Conservation (phyloP, 1,140 invertebrate species). For the Brachionus rubens region DNA sequence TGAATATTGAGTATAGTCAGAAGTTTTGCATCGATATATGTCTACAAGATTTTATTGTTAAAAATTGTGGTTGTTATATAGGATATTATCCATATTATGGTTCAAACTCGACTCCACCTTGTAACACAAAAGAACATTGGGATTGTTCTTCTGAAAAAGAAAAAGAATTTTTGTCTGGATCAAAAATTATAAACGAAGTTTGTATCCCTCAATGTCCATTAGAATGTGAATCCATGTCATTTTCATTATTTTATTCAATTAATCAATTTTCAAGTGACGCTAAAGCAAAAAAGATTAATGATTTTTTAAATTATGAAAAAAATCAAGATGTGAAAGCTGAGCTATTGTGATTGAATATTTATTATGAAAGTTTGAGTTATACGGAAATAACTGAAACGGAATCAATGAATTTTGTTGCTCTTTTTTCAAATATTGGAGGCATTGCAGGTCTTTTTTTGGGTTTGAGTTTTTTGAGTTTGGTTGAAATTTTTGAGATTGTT, state of each 20-base stretch:
- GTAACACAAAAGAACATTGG: background rate
- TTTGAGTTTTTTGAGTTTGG: background rate
- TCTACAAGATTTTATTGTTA: background rate
- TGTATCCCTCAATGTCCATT: conserved; percentile 16
- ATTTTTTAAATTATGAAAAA: background rate
- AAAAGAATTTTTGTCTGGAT: background rate
- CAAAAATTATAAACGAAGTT: background rate
- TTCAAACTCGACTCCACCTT: background rate
- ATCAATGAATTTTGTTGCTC: background rate
- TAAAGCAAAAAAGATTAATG: background rate
- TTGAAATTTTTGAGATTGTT: conserved; percentile 5
- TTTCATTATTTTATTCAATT: background rate
- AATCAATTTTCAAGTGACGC: background rate
- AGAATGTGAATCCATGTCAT: background rate
- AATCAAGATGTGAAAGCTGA: background rate
- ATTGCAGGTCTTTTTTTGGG: background rate
- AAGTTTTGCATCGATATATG: background rate
- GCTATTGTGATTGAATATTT: background rate
- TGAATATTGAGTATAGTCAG: background rate
- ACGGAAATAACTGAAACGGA: background rate
- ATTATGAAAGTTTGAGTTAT: background rate
- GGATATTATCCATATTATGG: background rate
- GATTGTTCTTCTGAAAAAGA: background rate
- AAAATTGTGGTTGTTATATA: background rate
- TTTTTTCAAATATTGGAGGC: background rate